Conservation (phyloP, 2,113 vertebrate species). For the Phoenicopterus ruber region DNA sequence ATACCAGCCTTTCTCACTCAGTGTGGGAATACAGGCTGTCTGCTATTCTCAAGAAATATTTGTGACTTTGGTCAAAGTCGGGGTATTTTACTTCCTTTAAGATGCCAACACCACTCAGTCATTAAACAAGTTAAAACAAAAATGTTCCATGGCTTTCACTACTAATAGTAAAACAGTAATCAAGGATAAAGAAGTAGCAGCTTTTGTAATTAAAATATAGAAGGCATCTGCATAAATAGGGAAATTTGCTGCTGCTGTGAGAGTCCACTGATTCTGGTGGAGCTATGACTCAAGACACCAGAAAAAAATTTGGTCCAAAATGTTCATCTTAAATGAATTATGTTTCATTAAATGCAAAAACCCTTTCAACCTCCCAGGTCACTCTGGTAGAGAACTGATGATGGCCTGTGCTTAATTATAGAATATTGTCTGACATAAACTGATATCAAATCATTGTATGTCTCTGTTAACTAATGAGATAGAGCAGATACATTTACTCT, state of each 20-base stretch:
- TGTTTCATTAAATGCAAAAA: constrained; percentile 51
- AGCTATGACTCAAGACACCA: not conserved
- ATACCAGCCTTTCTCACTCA: not conserved
- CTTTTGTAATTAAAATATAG: constrained; percentile 1
- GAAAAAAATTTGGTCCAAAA: not conserved
- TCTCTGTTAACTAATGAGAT: constrained; percentile 79
- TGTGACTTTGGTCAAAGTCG: constrained; percentile 36
- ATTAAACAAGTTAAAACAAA: constrained; percentile 9
- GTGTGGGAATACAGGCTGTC: not conserved
- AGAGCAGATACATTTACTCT: constrained; percentile 61
- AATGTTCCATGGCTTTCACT: not conserved
- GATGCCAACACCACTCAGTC: not conserved
- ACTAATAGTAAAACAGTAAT: not conserved
- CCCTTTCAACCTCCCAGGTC: constrained; percentile 66
- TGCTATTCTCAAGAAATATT: constrained; percentile 24
- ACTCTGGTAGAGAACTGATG: not conserved
- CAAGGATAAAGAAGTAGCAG: not conserved
- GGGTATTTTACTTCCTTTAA: constrained; percentile 11
- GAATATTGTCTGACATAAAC: constrained; percentile 78
- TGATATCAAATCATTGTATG: constrained; percentile 74
- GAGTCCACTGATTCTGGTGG: not conserved
- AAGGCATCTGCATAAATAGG: not conserved
- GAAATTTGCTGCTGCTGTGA: not conserved
- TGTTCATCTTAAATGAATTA: constrained; percentile 28
- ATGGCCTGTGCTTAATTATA: constrained; percentile 77